Base-by-base conservation (phyloP, 1,140 invertebrate species). In the Aphelenchoides avenae region DNA sequence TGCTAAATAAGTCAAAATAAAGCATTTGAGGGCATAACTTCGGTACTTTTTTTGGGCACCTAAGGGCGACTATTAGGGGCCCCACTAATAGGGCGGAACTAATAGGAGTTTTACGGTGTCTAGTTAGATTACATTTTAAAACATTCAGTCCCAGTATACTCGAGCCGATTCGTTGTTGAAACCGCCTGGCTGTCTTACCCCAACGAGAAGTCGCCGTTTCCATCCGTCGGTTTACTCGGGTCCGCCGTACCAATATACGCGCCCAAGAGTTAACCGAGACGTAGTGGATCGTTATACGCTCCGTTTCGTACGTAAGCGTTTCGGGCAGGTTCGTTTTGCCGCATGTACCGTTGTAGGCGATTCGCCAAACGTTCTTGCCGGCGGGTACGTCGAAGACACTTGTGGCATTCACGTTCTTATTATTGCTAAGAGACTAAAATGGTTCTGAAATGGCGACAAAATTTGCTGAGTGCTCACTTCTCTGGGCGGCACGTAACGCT, bases 161-260 rank as follows among this genome's bases (percentile, higher is more conserved):
- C 18, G 13, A 13, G 18, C 11, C 13, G 13, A n/a, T 11, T n/a
- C 11, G 34, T 11, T 13, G n/a, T 36, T n/a, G 34, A 15, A 20
- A n/a, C n/a, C n/a, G n/a, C n/a, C n/a, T n/a, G n/a, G n/a, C n/a
- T n/a, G n/a, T n/a, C n/a, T n/a, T n/a, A n/a, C n/a, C n/a, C n/a
- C n/a, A n/a, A 7, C 0, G 6, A 6, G 34, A 61, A 63, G 47
- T 66, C 65, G 18, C 64, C 64, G n/a, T 37, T 62, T 30, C 64
- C 64, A 30, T 63, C 65, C 15, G 65, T 68, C 11, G 64, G 63
- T 27, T 68, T 66, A 9, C 22, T 29, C 2, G 43, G 29, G n/a
- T 58, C 53, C 9, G 56, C 22, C 1, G 22, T 13, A 20, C 27
- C 36, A 34, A 58, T 13, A 57, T 56, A 60, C 9, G 56, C 56